A percentile compares a stretch with the other conserved stretches of the same genome.
phyloP scores from a whole-genome alignment of 2,888 invertebrate species.

The Eupithecia inturbata region DNA sequence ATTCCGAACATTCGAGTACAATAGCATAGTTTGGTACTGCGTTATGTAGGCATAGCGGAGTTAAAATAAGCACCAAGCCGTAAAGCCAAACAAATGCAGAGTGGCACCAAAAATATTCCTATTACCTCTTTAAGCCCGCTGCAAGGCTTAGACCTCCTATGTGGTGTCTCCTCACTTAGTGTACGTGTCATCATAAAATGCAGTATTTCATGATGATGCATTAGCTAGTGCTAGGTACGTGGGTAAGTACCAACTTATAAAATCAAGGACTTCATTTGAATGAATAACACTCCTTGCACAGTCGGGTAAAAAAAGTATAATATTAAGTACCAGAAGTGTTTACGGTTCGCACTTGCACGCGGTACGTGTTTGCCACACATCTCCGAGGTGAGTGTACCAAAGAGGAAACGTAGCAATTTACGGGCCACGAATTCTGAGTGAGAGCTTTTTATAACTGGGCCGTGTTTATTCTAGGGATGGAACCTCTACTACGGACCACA shows the following conservation, averaged over 20 bases:
- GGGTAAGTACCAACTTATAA: not conserved
- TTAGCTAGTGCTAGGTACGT: not conserved
- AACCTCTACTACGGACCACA: constrained; percentile 1
- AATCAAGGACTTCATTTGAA: not conserved
- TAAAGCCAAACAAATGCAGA: not conserved
- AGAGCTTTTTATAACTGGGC: constrained; percentile 48
- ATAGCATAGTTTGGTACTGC: constrained; percentile 47
- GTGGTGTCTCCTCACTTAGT: no score
- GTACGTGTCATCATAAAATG: not conserved
- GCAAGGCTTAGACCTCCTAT: no score
- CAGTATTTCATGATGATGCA: not conserved
- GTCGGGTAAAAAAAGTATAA: not conserved
- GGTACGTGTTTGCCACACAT: not conserved
- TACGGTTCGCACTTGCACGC: not conserved
- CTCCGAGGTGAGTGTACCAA: constrained; percentile 26
- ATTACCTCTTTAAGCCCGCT: not conserved
- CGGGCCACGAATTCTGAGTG: constrained; percentile 62
- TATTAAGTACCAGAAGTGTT: not conserved
- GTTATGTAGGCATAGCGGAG: constrained; percentile 15
- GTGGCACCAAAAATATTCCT: not conserved
- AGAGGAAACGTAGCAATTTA: constrained; percentile 52
- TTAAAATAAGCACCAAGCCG: constrained; percentile 12
- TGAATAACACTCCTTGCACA: no score
- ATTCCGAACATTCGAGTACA: constrained; percentile 52
- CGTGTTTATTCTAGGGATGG: constrained; percentile 19